Base-by-base conservation (phyloP, 2,888 invertebrate species). In the Xanthorhoe designata region DNA sequence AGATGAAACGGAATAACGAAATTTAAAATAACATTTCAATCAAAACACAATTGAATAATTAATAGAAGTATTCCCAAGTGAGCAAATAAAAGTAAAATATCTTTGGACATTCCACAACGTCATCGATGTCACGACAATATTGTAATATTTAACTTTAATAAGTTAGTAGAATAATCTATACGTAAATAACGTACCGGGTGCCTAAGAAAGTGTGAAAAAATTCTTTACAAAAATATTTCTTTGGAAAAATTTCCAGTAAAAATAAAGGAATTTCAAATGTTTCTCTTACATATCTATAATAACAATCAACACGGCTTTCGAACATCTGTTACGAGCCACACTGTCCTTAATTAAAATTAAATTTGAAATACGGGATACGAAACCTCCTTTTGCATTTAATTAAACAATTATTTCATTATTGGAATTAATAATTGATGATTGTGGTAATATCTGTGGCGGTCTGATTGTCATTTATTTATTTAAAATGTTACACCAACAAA, bases 321-420 rank as follows among this genome's bases (percentile, higher is more conserved):
- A 78, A 82, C 89, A 89, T 87, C 89, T 89, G 89, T 83, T 85
- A 80, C 88, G 76, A 75, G 75, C 76, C 75, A 73, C 76, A 68
- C 29, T 61, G 60, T 75, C 85, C 82, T 89, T 88, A 88, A 89
- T 89, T 90, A 88, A 88, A 86, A 88, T 87, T 85, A 83, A 86
- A 88, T 82, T 77, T 79, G 80, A 88, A 84, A 88, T 85, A 87
- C 81, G 86, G 81, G 78, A 81, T 82, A 85, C 85, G 82, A 81
- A 83, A 82, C 84, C 84, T 80, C 82, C 77, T 81, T 84, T 38
- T 61, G 61, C 49, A 80, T 85, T 86, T 84, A 85, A 86, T 84
- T 79, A 80, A 76, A 77, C 79, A 80, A 77, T 74, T 79, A 80
- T 80, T 76, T 73, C 65, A 75, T 74, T 78, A 79, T 77, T 66